Percentiles rank a stretch among this genome's conserved stretches.
phyloP scores from a whole-genome alignment of 2,113 vertebrate genomes.

The Thomomys bottae region DNA sequence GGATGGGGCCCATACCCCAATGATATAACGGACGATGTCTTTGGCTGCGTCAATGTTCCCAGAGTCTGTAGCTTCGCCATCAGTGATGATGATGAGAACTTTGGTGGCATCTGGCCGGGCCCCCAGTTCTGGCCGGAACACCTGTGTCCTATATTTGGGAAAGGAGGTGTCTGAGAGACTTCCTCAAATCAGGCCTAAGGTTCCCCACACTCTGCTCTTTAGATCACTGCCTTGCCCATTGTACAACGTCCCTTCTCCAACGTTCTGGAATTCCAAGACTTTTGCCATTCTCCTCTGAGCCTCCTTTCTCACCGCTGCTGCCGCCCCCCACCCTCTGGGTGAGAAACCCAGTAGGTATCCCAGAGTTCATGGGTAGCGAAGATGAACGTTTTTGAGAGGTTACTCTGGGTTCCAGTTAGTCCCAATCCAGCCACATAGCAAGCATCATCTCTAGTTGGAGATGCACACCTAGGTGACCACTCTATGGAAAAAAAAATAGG shows the following conservation, averaged over 20 bases:
- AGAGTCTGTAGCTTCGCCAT: conserved; percentile 76
- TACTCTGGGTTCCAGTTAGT: not conserved
- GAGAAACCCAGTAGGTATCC: not conserved
- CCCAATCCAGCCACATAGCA: not conserved
- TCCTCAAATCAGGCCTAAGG: not conserved
- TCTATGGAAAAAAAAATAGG: not conserved
- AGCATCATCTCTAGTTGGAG: not conserved
- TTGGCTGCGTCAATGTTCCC: not conserved
- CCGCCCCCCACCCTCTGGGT: not conserved
- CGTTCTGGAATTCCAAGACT: not conserved
- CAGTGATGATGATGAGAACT: conserved; percentile 90
- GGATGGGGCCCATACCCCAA: conserved; percentile 71
- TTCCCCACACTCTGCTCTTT: not conserved
- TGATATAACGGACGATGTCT: conserved; percentile 76
- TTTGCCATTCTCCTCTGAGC: not conserved
- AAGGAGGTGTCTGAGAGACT: not conserved
- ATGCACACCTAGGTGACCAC: not conserved
- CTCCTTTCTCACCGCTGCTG: not conserved
- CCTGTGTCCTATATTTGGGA: conserved; percentile 66
- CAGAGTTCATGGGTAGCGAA: not conserved
- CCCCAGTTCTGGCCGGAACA: conserved; percentile 75
- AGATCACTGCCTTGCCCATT: not conserved
- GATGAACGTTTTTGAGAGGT: not conserved
- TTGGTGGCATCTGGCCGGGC: conserved; percentile 84
- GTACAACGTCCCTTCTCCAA: not conserved